These are phyloP conservation scores for Gandaritis pyraliata DNA, from an alignment of 2,888 invertebrate genomes.

Conservation along the genomic window DNA sequence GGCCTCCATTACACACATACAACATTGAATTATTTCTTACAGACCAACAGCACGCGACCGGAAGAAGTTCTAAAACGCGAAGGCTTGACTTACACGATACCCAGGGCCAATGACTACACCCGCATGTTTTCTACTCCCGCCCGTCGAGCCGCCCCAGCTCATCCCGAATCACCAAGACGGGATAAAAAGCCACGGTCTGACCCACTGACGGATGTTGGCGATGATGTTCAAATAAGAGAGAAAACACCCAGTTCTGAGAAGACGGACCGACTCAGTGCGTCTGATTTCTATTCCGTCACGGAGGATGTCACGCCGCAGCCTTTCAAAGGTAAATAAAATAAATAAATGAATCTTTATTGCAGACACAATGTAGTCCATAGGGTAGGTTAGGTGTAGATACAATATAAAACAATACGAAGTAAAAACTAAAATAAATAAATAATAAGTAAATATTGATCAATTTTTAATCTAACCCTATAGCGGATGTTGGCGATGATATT, in stretches of 20 bases:
- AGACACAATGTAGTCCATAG: too few relatives aligned
- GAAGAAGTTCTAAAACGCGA: conserved; percentile 70
- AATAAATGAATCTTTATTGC: too few relatives aligned
- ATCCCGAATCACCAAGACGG: conserved; percentile 72
- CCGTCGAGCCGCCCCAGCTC: conserved; percentile 71
- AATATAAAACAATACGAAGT: too few relatives aligned
- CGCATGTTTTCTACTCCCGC: conserved; percentile 80
- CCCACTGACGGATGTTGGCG: conserved; percentile 42
- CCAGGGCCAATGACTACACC: conserved; percentile 82
- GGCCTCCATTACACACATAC: too few relatives aligned
- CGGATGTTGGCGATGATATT: too few relatives aligned
- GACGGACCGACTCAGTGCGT: conserved; percentile 74
- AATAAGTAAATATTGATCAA: too few relatives aligned
- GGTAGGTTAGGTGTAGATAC: too few relatives aligned
- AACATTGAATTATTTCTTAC: conserved; percentile 2
- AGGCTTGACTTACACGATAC: conserved; percentile 85
- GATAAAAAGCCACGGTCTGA: conserved; percentile 77
- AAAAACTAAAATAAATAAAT: too few relatives aligned
- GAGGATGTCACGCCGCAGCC: conserved; percentile 80
- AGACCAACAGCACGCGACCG: conserved; percentile 58
- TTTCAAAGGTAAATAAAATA: conserved; percentile 69
- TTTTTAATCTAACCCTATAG: too few relatives aligned
- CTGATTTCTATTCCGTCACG: conserved; percentile 78
- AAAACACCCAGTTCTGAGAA: conserved; percentile 53
- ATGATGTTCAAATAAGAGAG: conserved; percentile 64